These are phyloP conservation scores for Oreonectes daqikongensis DNA, from an alignment of 2,797 vertebrate genomes.

Conservation along the genomic window DNA sequence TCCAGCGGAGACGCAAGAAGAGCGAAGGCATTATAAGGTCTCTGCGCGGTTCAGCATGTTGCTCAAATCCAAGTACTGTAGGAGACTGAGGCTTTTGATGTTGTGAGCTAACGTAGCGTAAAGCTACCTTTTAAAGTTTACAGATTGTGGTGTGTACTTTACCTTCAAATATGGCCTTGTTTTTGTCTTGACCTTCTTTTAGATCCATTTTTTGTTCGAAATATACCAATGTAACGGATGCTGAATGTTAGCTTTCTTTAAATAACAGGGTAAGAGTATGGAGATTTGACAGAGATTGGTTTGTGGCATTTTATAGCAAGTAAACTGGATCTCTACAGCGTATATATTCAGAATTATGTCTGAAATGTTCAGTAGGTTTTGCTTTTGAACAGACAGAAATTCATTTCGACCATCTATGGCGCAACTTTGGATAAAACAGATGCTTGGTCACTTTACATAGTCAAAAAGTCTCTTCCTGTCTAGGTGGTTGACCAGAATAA, in stretches of 20 bases:
- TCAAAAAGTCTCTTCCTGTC: not conserved
- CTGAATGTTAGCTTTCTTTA: not conserved
- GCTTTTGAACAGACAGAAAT: not conserved
- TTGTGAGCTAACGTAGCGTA: too few relatives aligned
- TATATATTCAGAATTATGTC: not conserved
- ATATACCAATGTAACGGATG: not conserved
- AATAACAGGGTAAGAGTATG: not conserved
- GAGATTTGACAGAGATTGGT: not conserved
- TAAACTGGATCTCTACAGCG: not conserved
- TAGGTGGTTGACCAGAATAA: not conserved
- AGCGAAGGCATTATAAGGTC: constrained; percentile 77
- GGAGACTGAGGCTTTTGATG: constrained; percentile 73
- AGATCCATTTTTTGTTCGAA: not conserved
- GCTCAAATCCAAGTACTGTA: constrained; percentile 76
- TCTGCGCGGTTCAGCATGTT: constrained; percentile 84
- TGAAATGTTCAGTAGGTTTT: not conserved
- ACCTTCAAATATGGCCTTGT: constrained; percentile 19
- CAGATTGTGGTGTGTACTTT: not conserved
- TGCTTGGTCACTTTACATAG: not conserved
- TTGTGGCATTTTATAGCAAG: not conserved
- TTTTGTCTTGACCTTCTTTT: not conserved
- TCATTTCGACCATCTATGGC: not conserved
- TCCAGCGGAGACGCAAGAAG: constrained; percentile 61
- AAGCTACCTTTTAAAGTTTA: too few relatives aligned
- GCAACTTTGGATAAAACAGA: not conserved